These are phyloP conservation scores for Aethes cnicana DNA, from an alignment of 2,888 invertebrate genomes.

Conservation along the genomic window DNA sequence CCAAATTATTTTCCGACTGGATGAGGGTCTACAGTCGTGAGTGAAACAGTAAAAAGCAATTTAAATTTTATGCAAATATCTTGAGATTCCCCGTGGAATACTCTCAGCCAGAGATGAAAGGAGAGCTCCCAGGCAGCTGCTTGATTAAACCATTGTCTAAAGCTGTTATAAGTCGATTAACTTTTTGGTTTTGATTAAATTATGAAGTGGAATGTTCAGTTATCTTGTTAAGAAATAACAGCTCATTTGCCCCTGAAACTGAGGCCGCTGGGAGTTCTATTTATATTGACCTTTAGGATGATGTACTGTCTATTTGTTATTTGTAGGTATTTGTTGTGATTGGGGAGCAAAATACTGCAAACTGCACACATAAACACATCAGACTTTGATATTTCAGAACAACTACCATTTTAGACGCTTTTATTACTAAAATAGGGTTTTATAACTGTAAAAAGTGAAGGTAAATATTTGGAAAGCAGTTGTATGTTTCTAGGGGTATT, in stretches of 20 bases:
- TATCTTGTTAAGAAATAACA: conserved; percentile 5
- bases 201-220: conserved; percentile 11
- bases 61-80: conserved; percentile 29
- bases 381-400: too few species aligned
- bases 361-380: too few species aligned
- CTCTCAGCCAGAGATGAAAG: conserved; percentile 19
- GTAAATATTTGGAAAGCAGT: too few species aligned
- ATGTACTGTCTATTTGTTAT: too few species aligned
- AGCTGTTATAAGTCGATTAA: conserved; percentile 19
- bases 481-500: too few species aligned
- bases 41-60: conserved; percentile 20
- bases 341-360: too few species aligned
- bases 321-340: too few species aligned
- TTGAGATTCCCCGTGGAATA: conserved; percentile 25
- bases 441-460: too few species aligned
- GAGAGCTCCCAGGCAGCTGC: conserved; percentile 5
- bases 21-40: not conserved
- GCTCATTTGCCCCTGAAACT: not conserved
- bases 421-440: too few species aligned
- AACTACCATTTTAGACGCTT: too few species aligned
- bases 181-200: conserved; percentile 23
- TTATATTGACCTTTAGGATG: not conserved
- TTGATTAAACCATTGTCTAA: conserved; percentile 25
- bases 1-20: conserved; percentile 2
- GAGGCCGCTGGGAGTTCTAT: not conserved